A percentile compares a stretch with the other conserved stretches of the same genome.
Conservation (phyloP, 2,888 invertebrate genomes). For the Therioaphis trifolii region DNA sequence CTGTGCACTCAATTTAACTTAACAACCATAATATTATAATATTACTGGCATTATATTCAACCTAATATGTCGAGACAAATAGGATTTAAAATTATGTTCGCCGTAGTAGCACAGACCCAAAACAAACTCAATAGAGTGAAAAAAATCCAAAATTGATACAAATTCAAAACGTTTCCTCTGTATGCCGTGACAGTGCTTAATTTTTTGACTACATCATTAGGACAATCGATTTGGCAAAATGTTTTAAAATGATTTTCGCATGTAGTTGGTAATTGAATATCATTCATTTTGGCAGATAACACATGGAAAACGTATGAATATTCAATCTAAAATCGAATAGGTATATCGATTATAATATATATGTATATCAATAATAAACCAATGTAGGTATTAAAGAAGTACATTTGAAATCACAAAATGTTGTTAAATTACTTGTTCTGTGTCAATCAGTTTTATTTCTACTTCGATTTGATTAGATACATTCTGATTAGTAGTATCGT, state of each 20-base stretch:
- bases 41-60: neutral
- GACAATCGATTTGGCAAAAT: slow-evolving; percentile 6
- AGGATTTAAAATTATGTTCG: neutral
- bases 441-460: neutral
- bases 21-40: neutral
- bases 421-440: neutral
- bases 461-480: neutral
- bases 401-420: no score
- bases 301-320: slow-evolving; percentile 3
- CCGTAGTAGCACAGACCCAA: neutral
- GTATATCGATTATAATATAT: no score
- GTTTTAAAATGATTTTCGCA: neutral
- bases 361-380: no score
- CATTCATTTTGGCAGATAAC: neutral
- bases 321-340: neutral
- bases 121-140: neutral
- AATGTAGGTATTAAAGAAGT: no score
- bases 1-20: neutral
- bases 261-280: neutral
- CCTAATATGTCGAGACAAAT: slow-evolving; percentile 63
- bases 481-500: neutral
- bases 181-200: neutral
- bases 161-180: slow-evolving; percentile 6
- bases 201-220: neutral
- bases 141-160: slow-evolving; percentile 53